A percentile compares a stretch with the other conserved stretches of the same genome.
Conservation (phyloP, 2,113 vertebrate genomes). For the Centropus bengalensis region DNA sequence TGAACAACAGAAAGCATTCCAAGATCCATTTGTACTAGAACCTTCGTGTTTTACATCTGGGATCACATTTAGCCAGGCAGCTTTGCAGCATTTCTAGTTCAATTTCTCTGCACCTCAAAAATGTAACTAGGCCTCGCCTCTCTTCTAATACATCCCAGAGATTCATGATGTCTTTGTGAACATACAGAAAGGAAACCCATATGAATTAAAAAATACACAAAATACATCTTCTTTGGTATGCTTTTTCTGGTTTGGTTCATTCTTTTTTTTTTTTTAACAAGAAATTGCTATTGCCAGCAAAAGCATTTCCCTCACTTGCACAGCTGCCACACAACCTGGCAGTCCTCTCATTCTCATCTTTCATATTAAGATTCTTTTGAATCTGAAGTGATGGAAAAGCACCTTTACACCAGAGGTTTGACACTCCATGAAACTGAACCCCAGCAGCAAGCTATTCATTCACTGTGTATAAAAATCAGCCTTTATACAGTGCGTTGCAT, state of each 20-base stretch:
- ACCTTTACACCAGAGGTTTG: constrained; percentile 24
- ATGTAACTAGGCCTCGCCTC: neutral
- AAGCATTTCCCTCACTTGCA: constrained; percentile 50
- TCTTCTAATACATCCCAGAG: neutral
- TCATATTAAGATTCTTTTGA: constrained; percentile 62
- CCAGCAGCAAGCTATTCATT: constrained; percentile 18
- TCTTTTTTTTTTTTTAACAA: neutral
- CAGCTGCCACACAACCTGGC: constrained; percentile 51
- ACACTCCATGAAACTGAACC: constrained; percentile 39
- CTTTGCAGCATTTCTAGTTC: neutral
- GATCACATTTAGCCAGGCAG: neutral
- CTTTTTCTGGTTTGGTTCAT: neutral
- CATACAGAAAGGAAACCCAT: neutral
- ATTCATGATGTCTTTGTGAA: neutral
- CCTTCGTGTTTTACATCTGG: neutral
- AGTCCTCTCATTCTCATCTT: constrained; percentile 47
- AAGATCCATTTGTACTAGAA: neutral
- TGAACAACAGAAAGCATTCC: constrained; percentile 45
- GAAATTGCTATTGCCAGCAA: constrained; percentile 32
- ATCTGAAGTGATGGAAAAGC: constrained; percentile 56
- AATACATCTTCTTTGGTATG: neutral
- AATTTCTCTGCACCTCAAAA: neutral
- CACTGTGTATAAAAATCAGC: neutral
- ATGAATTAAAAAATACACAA: neutral
- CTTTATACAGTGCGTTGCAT: neutral